Evolutionary conservation across 2,888 invertebrate species (phyloP).

Genomic region (Unio pictorum): DNA sequence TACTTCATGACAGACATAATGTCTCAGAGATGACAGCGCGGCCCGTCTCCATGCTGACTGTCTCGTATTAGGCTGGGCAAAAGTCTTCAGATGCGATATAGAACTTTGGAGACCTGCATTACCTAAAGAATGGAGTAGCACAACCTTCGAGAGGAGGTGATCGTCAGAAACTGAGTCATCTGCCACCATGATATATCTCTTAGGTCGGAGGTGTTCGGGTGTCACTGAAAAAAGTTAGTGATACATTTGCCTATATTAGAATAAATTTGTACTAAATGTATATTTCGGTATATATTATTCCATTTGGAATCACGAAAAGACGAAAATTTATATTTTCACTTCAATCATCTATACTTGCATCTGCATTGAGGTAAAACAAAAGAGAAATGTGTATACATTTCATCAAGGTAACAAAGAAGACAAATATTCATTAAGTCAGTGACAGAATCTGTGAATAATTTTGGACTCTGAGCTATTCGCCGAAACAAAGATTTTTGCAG

Average conservation of each 20-base stretch:
- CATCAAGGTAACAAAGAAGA: too few relatives aligned
- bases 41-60: constrained; percentile 45
- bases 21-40: constrained; percentile 41
- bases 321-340: too few relatives aligned
- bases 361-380: too few relatives aligned
- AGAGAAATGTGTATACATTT: too few relatives aligned
- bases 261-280: too few relatives aligned
- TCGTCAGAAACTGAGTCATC: constrained; percentile 21
- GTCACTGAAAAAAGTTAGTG: constrained; percentile 2
- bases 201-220: constrained; percentile 7
- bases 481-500: too few relatives aligned
- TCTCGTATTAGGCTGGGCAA: constrained; percentile 39
- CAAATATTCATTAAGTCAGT: too few relatives aligned
- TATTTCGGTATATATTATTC: not conserved
- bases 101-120: constrained; percentile 48
- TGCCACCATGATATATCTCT: constrained; percentile 20
- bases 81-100: constrained; percentile 37
- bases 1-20: constrained; percentile 48
- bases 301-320: not conserved
- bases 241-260: not conserved
- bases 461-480: too few relatives aligned
- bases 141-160: constrained; percentile 44
- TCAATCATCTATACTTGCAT: too few relatives aligned
- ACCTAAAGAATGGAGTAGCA: constrained; percentile 46
- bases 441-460: too few relatives aligned